A percentile compares a stretch with the other conserved stretches of the same genome.
These are phyloP conservation scores for Rhabdornis inornatus DNA, from an alignment of 2,113 vertebrate genomes.

Conservation along the genomic window DNA sequence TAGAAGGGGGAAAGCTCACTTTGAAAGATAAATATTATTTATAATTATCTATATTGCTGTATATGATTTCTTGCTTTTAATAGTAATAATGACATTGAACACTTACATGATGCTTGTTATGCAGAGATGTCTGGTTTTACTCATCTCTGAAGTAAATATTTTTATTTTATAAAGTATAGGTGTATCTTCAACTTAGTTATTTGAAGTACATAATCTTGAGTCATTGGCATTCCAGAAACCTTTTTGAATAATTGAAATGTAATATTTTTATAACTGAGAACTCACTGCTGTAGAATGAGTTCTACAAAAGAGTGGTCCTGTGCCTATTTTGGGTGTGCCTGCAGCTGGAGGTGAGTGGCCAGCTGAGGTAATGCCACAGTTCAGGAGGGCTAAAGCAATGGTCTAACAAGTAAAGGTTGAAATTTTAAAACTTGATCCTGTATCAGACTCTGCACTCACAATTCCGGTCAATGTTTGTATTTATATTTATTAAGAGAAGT, in stretches of 20 bases:
- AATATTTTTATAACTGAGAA: not conserved
- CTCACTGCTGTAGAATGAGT: not conserved
- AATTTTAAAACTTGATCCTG: not conserved
- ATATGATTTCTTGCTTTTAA: not conserved
- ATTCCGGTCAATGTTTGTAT: not conserved
- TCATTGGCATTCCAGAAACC: not conserved
- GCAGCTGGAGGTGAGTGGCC: not conserved
- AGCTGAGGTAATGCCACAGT: not conserved
- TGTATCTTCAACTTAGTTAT: not conserved
- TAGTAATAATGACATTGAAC: not conserved
- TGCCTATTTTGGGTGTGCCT: not conserved
- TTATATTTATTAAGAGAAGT: not conserved
- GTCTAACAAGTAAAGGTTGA: not conserved
- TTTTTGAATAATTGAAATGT: not conserved
- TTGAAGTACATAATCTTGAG: not conserved
- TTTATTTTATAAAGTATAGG: not conserved
- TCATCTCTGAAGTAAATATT: not conserved
- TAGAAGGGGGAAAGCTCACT: not conserved
- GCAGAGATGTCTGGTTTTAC: not conserved
- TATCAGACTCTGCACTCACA: not conserved
- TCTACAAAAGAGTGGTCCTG: not conserved
- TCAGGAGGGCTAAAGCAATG: not conserved
- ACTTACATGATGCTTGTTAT: not conserved
- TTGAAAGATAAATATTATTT: not conserved
- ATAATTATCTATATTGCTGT: not conserved